phyloP scores from a whole-genome alignment of 2,888 invertebrate species.

The Microplitis manilae region DNA sequence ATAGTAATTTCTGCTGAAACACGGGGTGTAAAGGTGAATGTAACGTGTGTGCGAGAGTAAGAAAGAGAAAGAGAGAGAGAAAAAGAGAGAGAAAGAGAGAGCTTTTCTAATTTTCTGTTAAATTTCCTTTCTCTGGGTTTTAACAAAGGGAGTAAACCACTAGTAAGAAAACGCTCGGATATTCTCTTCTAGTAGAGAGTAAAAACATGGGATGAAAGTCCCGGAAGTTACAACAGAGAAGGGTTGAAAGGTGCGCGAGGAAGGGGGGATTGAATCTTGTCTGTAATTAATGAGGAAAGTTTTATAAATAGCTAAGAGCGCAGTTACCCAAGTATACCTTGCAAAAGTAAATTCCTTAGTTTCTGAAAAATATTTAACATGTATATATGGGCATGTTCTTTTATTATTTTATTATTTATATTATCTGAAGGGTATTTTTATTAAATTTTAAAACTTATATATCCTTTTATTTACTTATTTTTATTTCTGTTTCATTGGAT shows the following conservation, averaged over 20 bases:
- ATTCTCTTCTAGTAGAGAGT: conserved; percentile 31
- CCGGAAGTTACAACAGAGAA: conserved; percentile 44
- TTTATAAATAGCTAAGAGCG: conserved; percentile 65
- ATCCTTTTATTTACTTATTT: too few species aligned
- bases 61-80: conserved; percentile 16
- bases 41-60: neutral
- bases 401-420: too few species aligned
- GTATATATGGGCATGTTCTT: neutral
- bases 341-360: conserved; percentile 33
- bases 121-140: conserved; percentile 56
- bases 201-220: conserved; percentile 39
- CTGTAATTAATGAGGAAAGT: conserved; percentile 68
- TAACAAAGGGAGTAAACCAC: conserved; percentile 59
- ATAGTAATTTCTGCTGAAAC: conserved; percentile 53
- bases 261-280: conserved; percentile 63
- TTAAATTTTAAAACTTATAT: too few species aligned
- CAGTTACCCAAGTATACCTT: conserved; percentile 60
- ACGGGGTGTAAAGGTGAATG: conserved; percentile 37
- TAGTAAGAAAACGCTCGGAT: conserved; percentile 39
- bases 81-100: conserved; percentile 23
- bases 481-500: too few species aligned
- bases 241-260: conserved; percentile 41
- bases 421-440: too few species aligned
- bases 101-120: conserved; percentile 63
- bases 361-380: neutral